Conservation (phyloP, 2,113 vertebrate species). For the Girardinichthys multiradiatus region DNA sequence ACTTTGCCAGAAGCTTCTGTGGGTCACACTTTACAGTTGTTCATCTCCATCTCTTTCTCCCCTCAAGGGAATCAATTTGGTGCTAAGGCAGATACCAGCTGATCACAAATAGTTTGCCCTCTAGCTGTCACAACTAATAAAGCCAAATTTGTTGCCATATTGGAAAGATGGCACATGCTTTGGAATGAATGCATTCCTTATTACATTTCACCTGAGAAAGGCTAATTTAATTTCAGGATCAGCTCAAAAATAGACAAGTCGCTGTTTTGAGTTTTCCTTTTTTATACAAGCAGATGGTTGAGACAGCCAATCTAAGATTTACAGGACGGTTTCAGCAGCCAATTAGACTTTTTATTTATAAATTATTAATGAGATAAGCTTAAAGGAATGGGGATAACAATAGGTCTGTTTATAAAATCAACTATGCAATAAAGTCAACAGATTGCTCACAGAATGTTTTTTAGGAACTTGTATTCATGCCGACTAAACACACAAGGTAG, state of each 20-base stretch:
- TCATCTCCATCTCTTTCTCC: conserved; percentile 8
- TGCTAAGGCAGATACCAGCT: not conserved
- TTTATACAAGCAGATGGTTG: not conserved
- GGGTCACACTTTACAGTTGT: not conserved
- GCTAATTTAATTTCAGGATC: conserved; percentile 32
- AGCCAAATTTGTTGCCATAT: not conserved
- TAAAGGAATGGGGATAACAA: not conserved
- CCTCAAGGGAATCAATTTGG: conserved; percentile 5
- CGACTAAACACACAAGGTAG: conserved; percentile 10
- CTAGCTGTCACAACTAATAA: conserved; percentile 10
- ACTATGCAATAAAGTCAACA: too few species aligned
- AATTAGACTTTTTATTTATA: not conserved
- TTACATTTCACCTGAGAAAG: conserved; percentile 34
- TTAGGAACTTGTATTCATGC: not conserved
- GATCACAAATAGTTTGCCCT: not conserved
- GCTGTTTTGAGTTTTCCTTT: not conserved
- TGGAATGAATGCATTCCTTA: conserved; percentile 32
- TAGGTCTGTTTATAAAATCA: not conserved
- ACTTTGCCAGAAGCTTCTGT: conserved; percentile 2
- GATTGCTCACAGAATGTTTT: not conserved
- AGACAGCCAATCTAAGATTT: not conserved
- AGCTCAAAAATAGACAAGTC: conserved; percentile 17
- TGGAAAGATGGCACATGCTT: conserved; percentile 22
- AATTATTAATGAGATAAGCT: not conserved
- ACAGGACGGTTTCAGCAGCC: not conserved